A percentile compares a stretch with the other conserved stretches of the same genome.
Evolutionary conservation across 2,888 invertebrate species (phyloP).

Genomic region (Mythimna lalbum): DNA sequence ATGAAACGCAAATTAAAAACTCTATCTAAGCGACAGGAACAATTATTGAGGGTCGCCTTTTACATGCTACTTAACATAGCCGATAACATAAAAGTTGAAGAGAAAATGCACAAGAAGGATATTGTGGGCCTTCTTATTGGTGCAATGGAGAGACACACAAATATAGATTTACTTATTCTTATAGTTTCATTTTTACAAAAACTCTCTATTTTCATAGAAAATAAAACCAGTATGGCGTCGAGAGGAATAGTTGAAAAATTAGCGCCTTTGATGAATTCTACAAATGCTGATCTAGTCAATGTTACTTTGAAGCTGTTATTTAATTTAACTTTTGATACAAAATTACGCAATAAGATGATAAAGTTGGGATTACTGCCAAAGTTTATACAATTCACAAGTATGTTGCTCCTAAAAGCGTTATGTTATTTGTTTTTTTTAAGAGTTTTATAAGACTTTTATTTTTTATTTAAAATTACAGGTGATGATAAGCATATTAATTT

Average conservation of each 20-base stretch:
- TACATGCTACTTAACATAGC: conserved; percentile 98
- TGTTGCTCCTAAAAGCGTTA: conserved; percentile 82
- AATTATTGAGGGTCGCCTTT: conserved; percentile 96
- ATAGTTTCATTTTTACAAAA: conserved; percentile 98
- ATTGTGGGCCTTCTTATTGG: conserved; percentile 96
- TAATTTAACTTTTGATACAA: conserved; percentile 98
- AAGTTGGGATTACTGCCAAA: conserved; percentile 97
- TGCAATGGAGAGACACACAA: conserved; percentile 96
- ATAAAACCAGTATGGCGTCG: conserved; percentile 97
- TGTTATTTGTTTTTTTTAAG: not conserved
- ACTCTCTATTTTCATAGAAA: conserved; percentile 97
- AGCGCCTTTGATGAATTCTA: conserved; percentile 93
- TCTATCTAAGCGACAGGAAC: conserved; percentile 98
- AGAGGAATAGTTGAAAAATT: conserved; percentile 95
- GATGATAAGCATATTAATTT: conserved; percentile 95
- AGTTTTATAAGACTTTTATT: not conserved
- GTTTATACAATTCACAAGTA: conserved; percentile 96
- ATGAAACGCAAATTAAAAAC: conserved; percentile 94
- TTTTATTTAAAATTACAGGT: conserved; percentile 80
- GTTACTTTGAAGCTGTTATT: conserved; percentile 97
- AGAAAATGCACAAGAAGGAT: conserved; percentile 99
- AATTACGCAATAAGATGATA: conserved; percentile 96
- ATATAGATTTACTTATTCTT: conserved; percentile 96
- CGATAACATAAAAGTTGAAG: conserved; percentile 98
- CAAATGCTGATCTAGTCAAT: conserved; percentile 94